These are phyloP conservation scores for Oophaga pumilio DNA, from an alignment of 2,113 vertebrate species.

Conservation along the genomic window DNA sequence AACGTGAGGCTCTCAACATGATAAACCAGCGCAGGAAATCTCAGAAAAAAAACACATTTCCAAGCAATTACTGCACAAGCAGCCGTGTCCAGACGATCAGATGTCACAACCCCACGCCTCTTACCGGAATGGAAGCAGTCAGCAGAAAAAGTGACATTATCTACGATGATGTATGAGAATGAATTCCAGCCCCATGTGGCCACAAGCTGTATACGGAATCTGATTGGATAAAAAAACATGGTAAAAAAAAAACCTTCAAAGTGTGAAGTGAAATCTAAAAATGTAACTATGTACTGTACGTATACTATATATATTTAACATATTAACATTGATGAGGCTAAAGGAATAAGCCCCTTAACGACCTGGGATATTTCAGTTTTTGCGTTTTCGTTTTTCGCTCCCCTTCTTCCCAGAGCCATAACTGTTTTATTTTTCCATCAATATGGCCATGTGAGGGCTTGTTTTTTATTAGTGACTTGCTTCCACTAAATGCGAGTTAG, in stretches of 20 bases:
- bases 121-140: conserved; percentile 81
- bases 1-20: not conserved
- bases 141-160: conserved; percentile 81
- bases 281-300: not conserved
- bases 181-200: conserved; percentile 80
- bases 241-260: not conserved
- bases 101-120: conserved; percentile 35
- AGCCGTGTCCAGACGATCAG: not conserved
- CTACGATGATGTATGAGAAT: conserved; percentile 79
- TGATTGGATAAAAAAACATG: conserved; percentile 61
- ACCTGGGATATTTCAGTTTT: no score
- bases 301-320: not conserved
- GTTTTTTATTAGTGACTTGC: no score
- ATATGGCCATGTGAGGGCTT: no score
- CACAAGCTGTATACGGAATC: conserved; percentile 79
- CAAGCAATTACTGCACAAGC: not conserved
- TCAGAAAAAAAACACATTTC: not conserved
- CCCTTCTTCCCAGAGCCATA: no score
- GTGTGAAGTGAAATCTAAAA: not conserved
- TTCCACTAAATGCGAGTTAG: no score
- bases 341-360: no score
- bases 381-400: no score
- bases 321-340: not conserved
- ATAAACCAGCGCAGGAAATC: not conserved
- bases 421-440: no score